Evolutionary conservation across 2,797 vertebrate genomes (phyloP), one percentile per base, ranked within the genome.

Genomic region (Pangasius krempfi): DNA sequence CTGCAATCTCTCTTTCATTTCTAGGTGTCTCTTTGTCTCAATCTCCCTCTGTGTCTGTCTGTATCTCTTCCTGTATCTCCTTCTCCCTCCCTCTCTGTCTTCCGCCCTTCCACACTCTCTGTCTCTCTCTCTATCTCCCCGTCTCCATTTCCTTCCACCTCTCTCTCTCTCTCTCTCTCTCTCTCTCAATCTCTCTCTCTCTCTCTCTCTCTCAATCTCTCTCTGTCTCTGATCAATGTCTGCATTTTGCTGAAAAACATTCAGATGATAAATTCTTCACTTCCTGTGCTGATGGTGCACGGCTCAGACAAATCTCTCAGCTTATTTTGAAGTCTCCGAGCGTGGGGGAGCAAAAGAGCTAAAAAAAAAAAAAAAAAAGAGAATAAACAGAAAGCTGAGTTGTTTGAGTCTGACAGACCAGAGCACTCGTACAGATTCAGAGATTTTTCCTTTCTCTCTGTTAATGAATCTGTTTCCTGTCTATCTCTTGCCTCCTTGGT

Each of bases 201-300:
- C 92, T 75, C 68, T 47, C n/a, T 87, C 44, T 88, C 20, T n/a
- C n/a, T n/a, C n/a, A n/a, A n/a, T 68, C 2, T 60, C 4, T 40
- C 18, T 14, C 5, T 60, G 88, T 83, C 75, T 88, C 50, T 81
- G 16, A 60, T 64, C 58, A 82, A 18, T 84, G 54, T 27, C 50
- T 86, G 62, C 18, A 40, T 88, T 80, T 80, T 85, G 62, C 50
- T 70, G 75, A 80, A 33, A 68, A 47, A 56, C 52, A 16, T 66
- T 58, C 47, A 6, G 33, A n/a, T 56, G 25, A n/a, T 86, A 54
- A 60, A 82, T 82, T 44, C 25, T 40, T 60, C 73, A 44, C 62
- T 40, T 70, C 52, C 64, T 64, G 22, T 82, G 83, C 75, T 68
- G 58, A 85, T 56, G 87, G 25, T 8, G 18, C 52, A 27, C 54